Base-by-base conservation (phyloP, 2,113 vertebrate genomes). In the Aix galericulata region DNA sequence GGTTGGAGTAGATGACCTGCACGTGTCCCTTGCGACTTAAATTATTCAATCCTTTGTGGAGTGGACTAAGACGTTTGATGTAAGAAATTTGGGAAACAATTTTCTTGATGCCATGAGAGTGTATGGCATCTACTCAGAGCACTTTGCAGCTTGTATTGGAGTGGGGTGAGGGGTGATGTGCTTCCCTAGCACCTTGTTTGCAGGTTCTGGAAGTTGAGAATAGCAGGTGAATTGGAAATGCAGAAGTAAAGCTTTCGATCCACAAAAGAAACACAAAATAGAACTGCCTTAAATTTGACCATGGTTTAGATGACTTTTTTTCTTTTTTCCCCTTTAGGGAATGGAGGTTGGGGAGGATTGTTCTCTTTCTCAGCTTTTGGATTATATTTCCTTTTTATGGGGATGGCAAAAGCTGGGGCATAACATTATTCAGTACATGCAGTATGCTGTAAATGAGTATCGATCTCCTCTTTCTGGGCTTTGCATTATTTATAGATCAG, bases 401-500 rank as follows among this genome's bases (percentile, higher is more conserved):
- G 50, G 15, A 66, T 84, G 69, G 17, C 4, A 1, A 76, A 88
- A 84, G 71, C 76, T 93, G 88, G 32, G 79, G 59, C 59, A 52
- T 85, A 73, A 80, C 50, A 58, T 91, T 86, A 89, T 91, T 91
- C 78, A 85, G 83, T 93, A 13, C 81, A 55, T 93, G 63, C 6
- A 1, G n/a, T 25, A 26, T 66, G 58, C 77, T 92, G 86, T 94
- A 91, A 93, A 93, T 82, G 83, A 88, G 46, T 18, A 64, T 82
- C 89, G 81, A 85, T 94, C 74, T 92, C 83, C 84, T 25, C 63
- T 95, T 87, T 93, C 81, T 92, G 77, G 12, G 74, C 40, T 93
- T 91, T 96, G 96, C 83, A 94, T 96, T 96, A 96, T 97, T 97
- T 96, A 96, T 97, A 89, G 75, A 89, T 80, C 83, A 88, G 36